Base-by-base conservation (phyloP, 2,888 invertebrate species). In the Prenolepis imparis region DNA sequence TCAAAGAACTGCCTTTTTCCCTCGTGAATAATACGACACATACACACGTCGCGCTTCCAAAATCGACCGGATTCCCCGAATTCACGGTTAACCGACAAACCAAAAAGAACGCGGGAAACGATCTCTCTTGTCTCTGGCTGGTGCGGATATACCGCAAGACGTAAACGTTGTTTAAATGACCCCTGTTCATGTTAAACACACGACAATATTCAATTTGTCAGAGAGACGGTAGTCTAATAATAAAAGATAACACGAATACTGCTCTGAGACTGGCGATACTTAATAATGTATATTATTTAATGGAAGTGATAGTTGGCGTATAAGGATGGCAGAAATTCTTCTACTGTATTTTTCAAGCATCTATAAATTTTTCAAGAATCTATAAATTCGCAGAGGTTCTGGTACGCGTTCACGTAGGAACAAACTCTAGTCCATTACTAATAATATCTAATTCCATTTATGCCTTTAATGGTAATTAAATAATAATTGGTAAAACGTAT, bases 81-180 rank as follows among this genome's bases (percentile, higher is more conserved):
- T 57, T 57, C 70, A 70, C 32, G 41, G 44, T 21, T 67, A 78
- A 78, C 57, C 57, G 68, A 68, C 68, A 55, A n/a, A 68, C 32
- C 21, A 18, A 57, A 12, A 57, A n/a, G 36, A 61, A 28, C 21
- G 28, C 52, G 44, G 44, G 55, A 80, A 81, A 83, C 52, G 63
- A 74, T 75, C 63, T 84, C 44, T 64, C 55, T 68, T 77, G 78
- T 9, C 28, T 52, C n/a, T n/a, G 8, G 18, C 77, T 78, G 61
- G 57, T 61, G 68, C 73, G 61, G 72, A 80, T 61, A 80, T 61
- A 83, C 61, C 66, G 82, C 75, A 52, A 86, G 72, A 59, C 59
- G 41, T 77, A 73, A 87, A 70, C 78, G 52, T 3, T 41, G 70
- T 84, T 86, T 86, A 78, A 66, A 80, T 64, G 67, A 81, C 82